Evolutionary conservation across 2,113 vertebrate species (phyloP), one percentile per base, ranked within the genome.

Genomic region (Proterorhinus semilunaris): DNA sequence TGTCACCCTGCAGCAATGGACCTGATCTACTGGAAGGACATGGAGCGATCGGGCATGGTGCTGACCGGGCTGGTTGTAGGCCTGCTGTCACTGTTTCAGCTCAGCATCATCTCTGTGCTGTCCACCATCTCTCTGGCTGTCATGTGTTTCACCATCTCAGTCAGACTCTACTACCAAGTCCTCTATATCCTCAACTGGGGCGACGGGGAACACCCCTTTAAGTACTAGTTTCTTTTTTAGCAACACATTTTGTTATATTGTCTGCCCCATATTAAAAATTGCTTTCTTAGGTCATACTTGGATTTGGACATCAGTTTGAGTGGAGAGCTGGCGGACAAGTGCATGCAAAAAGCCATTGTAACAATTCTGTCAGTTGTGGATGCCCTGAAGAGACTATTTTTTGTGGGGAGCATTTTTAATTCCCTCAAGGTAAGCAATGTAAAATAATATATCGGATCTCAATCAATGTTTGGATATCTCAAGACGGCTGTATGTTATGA

Each of bases 1-100:
- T 48, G 45, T 74, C 27, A 36, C 42, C 70, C 27, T 74, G 17
- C 91, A 92, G 93, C 90, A 62, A 92, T 92, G 75, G 95, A 95
- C 75, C 85, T 97, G 89, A 91, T 97, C 83, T 95, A 93, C 85
- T 98, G 96, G 96, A 94, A 94, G 85, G 94, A 93, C 21, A 93
- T 84, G 0, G 90, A 92, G 83, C 86, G 86, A 0, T 95, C 95
- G 0, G 95, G 95, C 6, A 91, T 92, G 83, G 90, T 93, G 66
- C 92, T 97, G 74, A 94, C 93, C 0, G 92, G 93, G 21, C 62
- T 94, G 27, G 92, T 96, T 90, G 93, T 94, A 80, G 91, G 91
- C 8, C 89, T 97, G 71, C 90, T 96, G 57, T 93, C 93, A 82
- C 91, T 97, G 81, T 93, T 95, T 48, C 95, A 96, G 87, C 95